phyloP scores from a whole-genome alignment of 2,797 vertebrate species.

The Hoplostethus atlanticus region DNA sequence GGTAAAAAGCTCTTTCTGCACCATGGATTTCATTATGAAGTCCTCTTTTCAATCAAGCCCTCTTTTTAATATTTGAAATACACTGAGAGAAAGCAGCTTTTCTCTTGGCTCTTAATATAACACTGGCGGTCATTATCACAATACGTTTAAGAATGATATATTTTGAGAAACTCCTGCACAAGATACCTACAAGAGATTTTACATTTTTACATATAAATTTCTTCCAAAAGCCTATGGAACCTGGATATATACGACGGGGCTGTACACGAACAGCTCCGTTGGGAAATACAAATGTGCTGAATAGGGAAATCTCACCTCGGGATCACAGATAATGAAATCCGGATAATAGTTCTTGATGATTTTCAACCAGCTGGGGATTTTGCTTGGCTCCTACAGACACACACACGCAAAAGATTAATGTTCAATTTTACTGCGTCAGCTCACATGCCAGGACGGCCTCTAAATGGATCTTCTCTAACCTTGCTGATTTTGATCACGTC shows the following conservation, averaged over 20 bases:
- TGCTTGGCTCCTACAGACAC: slow-evolving; percentile 90
- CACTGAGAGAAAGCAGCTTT: background rate
- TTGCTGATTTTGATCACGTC: slow-evolving; percentile 99
- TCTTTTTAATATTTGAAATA: slow-evolving; percentile 8
- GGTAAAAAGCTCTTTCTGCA: too few species aligned
- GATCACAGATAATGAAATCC: slow-evolving; percentile 95
- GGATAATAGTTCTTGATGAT: slow-evolving; percentile 99
- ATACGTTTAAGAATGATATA: background rate
- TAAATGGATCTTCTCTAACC: slow-evolving; percentile 76
- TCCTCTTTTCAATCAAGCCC: background rate
- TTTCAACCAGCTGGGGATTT: slow-evolving; percentile 96
- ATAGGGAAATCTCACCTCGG: slow-evolving; percentile 86
- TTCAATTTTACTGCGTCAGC: slow-evolving; percentile 13
- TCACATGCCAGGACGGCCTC: slow-evolving; percentile 15
- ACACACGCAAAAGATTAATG: slow-evolving; percentile 22
- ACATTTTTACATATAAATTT: slow-evolving; percentile 21
- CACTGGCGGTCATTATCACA: background rate
- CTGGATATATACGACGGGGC: slow-evolving; percentile 6
- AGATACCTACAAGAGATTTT: background rate
- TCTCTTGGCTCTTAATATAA: background rate
- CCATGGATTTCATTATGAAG: background rate
- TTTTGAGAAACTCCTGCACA: background rate
- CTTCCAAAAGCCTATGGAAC: slow-evolving; percentile 8
- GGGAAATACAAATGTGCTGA: slow-evolving; percentile 19
- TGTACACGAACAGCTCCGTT: background rate